Evolutionary conservation across 2,797 vertebrate genomes (phyloP).

Genomic region (Varecia variegata): DNA sequence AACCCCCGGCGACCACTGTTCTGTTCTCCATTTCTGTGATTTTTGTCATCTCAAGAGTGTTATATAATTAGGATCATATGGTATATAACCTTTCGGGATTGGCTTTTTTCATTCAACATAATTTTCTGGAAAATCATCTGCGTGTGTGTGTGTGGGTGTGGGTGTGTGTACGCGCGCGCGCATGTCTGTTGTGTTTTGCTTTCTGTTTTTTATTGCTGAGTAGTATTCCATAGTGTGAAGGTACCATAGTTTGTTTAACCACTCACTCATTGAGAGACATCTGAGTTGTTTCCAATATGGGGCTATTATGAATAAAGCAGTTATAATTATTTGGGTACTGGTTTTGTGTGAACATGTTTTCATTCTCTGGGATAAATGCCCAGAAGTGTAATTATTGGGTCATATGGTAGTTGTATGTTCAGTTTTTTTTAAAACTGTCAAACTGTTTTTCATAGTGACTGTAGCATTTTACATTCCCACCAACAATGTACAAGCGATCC

Average conservation of each 20-base stretch:
- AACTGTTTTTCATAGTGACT: background rate
- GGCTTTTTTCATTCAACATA: background rate
- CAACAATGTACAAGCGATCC: background rate
- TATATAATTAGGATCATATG: background rate
- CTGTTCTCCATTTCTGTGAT: background rate
- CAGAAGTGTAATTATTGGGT: background rate
- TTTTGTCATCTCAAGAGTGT: background rate
- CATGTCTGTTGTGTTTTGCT: too few species aligned
- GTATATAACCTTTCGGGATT: background rate
- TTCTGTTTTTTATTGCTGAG: background rate
- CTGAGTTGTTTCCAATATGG: background rate
- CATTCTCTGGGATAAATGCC: background rate
- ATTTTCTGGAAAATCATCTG: background rate
- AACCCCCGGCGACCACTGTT: background rate
- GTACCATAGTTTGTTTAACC: background rate
- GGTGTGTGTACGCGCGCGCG: background rate
- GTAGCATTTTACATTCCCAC: background rate
- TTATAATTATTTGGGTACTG: background rate
- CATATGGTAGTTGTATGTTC: background rate
- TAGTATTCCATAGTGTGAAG: background rate
- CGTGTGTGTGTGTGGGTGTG: rapidly evolving
- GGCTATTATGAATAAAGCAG: background rate
- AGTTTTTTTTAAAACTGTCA: background rate
- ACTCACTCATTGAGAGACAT: background rate
- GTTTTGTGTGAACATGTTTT: background rate